Percentiles rank a stretch among this genome's conserved stretches.
phyloP scores from a whole-genome alignment of 2,113 vertebrate species.

The Gallinago jamesoni region DNA sequence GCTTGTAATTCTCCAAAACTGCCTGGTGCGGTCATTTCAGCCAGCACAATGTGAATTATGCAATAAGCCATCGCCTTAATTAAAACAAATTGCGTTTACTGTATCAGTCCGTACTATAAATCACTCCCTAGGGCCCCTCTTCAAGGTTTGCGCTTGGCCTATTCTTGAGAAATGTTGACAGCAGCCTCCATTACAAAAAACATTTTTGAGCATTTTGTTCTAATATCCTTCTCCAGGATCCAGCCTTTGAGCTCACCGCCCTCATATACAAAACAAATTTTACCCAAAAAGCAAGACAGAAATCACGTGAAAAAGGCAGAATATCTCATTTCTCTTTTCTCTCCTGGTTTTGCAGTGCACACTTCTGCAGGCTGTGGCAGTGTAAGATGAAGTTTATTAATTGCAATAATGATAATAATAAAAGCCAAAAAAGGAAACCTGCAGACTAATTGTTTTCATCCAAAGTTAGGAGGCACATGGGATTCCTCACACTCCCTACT shows the following conservation, averaged over 20 bases:
- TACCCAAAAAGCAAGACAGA: neutral
- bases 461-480: constrained; percentile 39
- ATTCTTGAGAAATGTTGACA: constrained; percentile 73
- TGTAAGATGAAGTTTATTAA: constrained; percentile 12
- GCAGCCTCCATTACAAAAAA: constrained; percentile 45
- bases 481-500: constrained; percentile 34
- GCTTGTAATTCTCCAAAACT: constrained; percentile 70
- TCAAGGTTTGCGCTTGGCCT: constrained; percentile 49
- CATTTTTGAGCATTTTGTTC: constrained; percentile 39
- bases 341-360: neutral
- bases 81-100: constrained; percentile 77
- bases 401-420: constrained; percentile 24
- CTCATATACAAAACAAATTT: neutral
- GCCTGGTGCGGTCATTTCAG: constrained; percentile 67
- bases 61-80: constrained; percentile 76
- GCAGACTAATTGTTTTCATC: constrained; percentile 47
- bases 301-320: neutral
- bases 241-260: neutral
- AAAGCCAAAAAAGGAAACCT: constrained; percentile 25
- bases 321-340: neutral
- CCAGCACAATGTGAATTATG: constrained; percentile 71
- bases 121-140: constrained; percentile 65
- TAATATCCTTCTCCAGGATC: neutral
- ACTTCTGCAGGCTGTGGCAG: neutral
- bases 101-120: constrained; percentile 64